Conservation (phyloP, 2,888 invertebrate species). For the Branchellion lobata region DNA sequence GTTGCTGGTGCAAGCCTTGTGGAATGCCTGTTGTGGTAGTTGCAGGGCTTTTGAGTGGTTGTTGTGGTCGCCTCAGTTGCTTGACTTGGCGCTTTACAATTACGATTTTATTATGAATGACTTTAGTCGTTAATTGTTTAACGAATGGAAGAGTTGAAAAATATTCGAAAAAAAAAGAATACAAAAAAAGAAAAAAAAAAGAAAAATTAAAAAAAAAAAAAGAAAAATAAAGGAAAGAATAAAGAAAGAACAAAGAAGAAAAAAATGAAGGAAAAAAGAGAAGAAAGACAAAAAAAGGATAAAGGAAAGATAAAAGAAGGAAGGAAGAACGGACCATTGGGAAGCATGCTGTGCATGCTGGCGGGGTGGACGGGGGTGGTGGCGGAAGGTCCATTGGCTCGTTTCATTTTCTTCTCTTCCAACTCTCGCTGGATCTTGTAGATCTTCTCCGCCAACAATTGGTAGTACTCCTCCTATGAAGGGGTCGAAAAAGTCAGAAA, state of each 20-base stretch:
- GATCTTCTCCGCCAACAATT: constrained; percentile 95
- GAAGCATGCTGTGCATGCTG: background rate
- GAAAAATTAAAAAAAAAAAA: too few relatives aligned
- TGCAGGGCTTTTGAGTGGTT: background rate
- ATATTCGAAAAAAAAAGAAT: too few relatives aligned
- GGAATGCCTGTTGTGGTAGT: constrained; percentile 24
- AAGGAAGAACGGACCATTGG: constrained; percentile 3
- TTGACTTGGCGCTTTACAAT: too few relatives aligned
- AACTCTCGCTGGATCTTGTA: constrained; percentile 98
- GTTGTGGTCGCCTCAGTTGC: background rate
- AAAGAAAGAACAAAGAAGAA: too few relatives aligned
- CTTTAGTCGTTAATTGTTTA: background rate
- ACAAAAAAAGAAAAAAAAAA: too few relatives aligned
- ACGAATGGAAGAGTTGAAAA: background rate
- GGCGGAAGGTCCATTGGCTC: constrained; percentile 34
- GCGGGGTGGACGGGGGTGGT: background rate
- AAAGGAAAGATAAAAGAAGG: too few relatives aligned
- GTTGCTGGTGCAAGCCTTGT: constrained; percentile 12
- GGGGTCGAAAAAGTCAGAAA: too few relatives aligned
- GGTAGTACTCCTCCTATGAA: constrained; percentile 87
- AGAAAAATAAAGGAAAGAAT: too few relatives aligned
- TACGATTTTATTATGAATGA: background rate
- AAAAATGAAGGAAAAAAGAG: too few relatives aligned
- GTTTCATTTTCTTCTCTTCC: constrained; percentile 65
- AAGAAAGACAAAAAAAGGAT: too few relatives aligned